Evolutionary conservation across 1,140 invertebrate genomes (phyloP).

Genomic region (Triops longicaudatus): DNA sequence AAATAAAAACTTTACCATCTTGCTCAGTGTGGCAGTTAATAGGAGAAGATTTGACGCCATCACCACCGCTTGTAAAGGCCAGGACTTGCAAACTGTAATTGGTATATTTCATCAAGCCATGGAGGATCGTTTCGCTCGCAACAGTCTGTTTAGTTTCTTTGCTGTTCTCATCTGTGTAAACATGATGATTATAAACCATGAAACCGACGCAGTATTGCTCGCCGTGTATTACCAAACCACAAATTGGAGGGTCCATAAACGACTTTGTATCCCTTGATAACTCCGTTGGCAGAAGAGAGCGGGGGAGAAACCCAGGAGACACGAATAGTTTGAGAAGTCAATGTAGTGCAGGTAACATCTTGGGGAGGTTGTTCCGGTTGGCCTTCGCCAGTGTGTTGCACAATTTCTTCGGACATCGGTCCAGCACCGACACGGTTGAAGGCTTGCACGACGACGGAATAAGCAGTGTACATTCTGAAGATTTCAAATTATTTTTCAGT

Average conservation of each 20-base stretch:
- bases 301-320: constrained; percentile 89
- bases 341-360: constrained; percentile 78
- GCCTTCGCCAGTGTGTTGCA: constrained; percentile 82
- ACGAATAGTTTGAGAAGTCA: constrained; percentile 85
- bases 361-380: constrained; percentile 88
- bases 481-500: background rate
- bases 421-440: constrained; percentile 91
- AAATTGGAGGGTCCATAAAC: constrained; percentile 84
- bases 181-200: constrained; percentile 15
- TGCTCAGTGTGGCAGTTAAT: constrained; percentile 92
- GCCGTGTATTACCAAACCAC: constrained; percentile 69
- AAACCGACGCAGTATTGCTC: background rate
- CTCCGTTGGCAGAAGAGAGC: constrained; percentile 78
- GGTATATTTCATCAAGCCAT: constrained; percentile 87
- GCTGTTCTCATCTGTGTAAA: constrained; percentile 67
- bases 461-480: constrained; percentile 80
- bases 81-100: constrained; percentile 96
- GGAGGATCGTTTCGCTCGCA: constrained; percentile 82
- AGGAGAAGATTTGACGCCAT: constrained; percentile 79
- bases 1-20: constrained; percentile 57
- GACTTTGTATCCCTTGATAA: constrained; percentile 94
- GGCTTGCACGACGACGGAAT: constrained; percentile 86
- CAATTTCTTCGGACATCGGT: constrained; percentile 78
- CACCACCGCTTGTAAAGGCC: constrained; percentile 89
- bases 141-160: constrained; percentile 85